A percentile compares a stretch with the other conserved stretches of the same genome.
Conservation (phyloP, 1,140 invertebrate genomes). For the Achroia grisella region DNA sequence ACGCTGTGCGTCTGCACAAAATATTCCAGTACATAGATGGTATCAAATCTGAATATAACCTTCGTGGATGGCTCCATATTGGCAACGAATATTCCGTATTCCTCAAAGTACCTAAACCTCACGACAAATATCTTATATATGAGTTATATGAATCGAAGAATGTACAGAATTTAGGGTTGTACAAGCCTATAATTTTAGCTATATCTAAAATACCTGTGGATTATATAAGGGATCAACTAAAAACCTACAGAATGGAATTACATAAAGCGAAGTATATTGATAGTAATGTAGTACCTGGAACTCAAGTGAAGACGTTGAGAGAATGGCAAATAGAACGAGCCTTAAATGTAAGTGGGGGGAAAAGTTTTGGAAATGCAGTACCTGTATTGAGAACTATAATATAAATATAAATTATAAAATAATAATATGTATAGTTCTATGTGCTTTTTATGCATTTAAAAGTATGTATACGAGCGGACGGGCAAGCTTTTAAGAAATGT, state of each 20-base stretch:
- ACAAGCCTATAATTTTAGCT: conserved; percentile 40
- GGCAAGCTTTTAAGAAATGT: no score
- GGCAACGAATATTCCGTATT: conserved; percentile 52
- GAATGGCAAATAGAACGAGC: conserved; percentile 58
- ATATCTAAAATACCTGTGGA: conserved; percentile 49
- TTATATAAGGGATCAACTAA: conserved; percentile 50
- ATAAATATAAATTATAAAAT: neutral
- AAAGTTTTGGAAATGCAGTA: conserved; percentile 16
- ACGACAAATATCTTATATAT: conserved; percentile 49
- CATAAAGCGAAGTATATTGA: conserved; percentile 49
- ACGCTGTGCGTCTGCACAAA: conserved; percentile 42
- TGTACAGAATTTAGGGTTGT: conserved; percentile 17
- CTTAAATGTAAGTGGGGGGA: conserved; percentile 13
- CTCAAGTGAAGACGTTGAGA: conserved; percentile 41
- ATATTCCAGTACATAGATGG: conserved; percentile 54
- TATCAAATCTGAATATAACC: conserved; percentile 39
- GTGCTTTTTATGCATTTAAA: no score
- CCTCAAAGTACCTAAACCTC: conserved; percentile 34
- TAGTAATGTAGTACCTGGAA: conserved; percentile 43
- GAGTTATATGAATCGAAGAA: conserved; percentile 52
- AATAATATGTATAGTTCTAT: no score
- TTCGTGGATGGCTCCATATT: conserved; percentile 46
- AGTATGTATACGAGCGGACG: no score
- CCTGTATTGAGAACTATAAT: conserved; percentile 23
- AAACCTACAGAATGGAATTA: conserved; percentile 38